A percentile compares a stretch with the other conserved stretches of the same genome.
phyloP scores from a whole-genome alignment of 1,140 invertebrate species.

The Tetramorium parvispinum region DNA sequence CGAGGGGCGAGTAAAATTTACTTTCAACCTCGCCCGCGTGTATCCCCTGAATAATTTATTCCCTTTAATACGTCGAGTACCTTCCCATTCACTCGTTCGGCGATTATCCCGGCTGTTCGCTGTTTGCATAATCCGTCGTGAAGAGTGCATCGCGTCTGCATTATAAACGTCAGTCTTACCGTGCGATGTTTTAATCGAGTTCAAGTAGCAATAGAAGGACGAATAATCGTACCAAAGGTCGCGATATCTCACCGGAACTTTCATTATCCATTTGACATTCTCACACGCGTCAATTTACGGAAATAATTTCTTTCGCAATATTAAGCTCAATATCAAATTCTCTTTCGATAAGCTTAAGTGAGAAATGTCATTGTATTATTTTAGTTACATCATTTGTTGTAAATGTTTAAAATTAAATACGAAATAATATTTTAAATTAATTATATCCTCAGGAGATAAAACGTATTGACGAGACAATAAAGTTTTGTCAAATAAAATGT shows the following conservation, averaged over 20 bases:
- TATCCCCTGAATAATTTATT: conserved; percentile 45
- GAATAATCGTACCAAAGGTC: background rate
- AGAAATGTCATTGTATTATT: background rate
- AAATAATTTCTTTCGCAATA: background rate
- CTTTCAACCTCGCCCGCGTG: background rate
- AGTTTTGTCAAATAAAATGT: background rate
- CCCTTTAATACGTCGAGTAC: conserved; percentile 29
- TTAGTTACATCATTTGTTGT: background rate
- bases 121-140: conserved; percentile 46
- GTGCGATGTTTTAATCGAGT: conserved; percentile 11
- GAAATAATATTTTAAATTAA: background rate
- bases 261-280: background rate
- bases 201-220: background rate
- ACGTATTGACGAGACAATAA: background rate
- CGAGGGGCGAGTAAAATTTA: background rate
- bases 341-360: background rate
- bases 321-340: background rate
- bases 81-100: conserved; percentile 16
- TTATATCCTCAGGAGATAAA: background rate
- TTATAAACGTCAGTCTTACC: background rate
- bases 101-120: conserved; percentile 30
- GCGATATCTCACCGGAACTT: background rate
- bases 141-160: conserved; percentile 37
- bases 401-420: background rate
- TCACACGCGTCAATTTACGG: background rate